Conservation (phyloP, 2,797 vertebrate species). For the Chloroceryle inda region DNA sequence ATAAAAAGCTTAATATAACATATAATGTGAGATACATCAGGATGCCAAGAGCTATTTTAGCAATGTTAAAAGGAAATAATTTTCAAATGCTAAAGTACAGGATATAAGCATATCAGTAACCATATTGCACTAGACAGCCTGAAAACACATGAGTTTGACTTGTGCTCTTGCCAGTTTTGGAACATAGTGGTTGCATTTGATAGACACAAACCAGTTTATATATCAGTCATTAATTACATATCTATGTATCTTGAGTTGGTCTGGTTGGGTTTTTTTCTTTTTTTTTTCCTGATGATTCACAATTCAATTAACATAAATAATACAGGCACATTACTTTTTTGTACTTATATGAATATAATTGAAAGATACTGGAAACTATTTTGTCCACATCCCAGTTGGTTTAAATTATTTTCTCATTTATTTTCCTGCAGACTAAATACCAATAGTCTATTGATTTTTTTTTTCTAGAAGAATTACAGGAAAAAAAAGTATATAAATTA, state of each 20-base stretch:
- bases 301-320: neutral
- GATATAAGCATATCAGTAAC: neutral
- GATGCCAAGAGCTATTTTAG: neutral
- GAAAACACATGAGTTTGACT: neutral
- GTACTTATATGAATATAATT: neutral
- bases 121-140: neutral
- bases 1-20: neutral
- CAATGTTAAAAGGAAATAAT: neutral
- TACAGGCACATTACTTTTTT: neutral
- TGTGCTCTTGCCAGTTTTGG: neutral
- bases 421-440: neutral
- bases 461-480: neutral
- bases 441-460: neutral
- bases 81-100: neutral
- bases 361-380: neutral
- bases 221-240: neutral
- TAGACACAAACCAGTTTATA: neutral
- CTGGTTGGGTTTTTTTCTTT: neutral
- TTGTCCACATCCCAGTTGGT: neutral
- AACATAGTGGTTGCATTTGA: neutral
- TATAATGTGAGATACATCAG: neutral
- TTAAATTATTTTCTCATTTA: conserved; percentile 15
- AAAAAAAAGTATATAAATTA: neutral
- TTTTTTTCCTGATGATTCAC: neutral
- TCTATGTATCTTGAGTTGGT: neutral